Evolutionary conservation across 2,888 invertebrate genomes (phyloP).

Genomic region (Epirrhoe alternata): DNA sequence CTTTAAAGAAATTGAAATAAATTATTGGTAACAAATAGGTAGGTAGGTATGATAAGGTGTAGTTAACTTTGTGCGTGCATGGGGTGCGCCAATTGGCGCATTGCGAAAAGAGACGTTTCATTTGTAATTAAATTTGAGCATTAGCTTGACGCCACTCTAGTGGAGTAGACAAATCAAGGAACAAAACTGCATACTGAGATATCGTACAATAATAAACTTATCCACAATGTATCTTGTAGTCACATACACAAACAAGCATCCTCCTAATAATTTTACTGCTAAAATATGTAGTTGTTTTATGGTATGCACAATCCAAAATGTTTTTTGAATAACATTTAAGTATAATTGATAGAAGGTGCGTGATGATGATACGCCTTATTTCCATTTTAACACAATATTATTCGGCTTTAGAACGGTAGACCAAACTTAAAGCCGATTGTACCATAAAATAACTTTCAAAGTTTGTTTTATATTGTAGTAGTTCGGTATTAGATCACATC

Average conservation of each 20-base stretch:
- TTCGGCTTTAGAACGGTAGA: neutral
- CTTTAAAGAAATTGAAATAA: conserved; percentile 83
- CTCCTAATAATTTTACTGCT: conserved; percentile 71
- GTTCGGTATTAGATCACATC: conserved; percentile 61
- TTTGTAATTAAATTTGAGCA: conserved; percentile 19
- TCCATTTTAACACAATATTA: neutral
- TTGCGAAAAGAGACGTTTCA: conserved; percentile 23
- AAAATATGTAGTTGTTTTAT: conserved; percentile 53
- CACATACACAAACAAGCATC: conserved; percentile 35
- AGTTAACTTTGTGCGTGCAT: conserved; percentile 73
- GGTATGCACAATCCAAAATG: conserved; percentile 55
- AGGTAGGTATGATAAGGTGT: conserved; percentile 80
- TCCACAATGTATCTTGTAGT: conserved; percentile 11
- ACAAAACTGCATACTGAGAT: conserved; percentile 11
- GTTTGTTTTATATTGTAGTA: conserved; percentile 55
- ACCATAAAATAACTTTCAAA: conserved; percentile 53
- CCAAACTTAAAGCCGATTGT: conserved; percentile 36
- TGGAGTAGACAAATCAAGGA: conserved; percentile 20
- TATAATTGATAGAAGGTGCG: neutral
- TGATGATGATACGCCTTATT: neutral
- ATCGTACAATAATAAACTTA: conserved; percentile 18
- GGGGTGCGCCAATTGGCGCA: conserved; percentile 44
- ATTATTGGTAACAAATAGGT: conserved; percentile 79
- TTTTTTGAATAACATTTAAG: neutral
- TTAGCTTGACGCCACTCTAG: conserved; percentile 19